Evolutionary conservation across 2,797 vertebrate genomes (phyloP).

Genomic region (Lepidocolaptes lacrymiger): DNA sequence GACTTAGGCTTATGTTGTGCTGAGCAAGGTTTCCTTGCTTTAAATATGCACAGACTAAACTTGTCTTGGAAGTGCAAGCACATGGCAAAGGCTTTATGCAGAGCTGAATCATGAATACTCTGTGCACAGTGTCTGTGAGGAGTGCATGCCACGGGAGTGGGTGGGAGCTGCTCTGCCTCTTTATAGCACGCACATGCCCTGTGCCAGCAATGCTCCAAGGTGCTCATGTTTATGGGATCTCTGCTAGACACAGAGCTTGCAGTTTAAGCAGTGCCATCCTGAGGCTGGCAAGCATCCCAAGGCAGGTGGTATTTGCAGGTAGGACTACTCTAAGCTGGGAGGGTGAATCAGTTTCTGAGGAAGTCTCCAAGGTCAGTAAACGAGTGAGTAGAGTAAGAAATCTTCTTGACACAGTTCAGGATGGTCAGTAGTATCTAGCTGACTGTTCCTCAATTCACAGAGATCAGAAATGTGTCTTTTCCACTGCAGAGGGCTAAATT

Average conservation of each 20-base stretch:
- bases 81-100: not conserved
- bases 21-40: not conserved
- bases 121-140: rapidly evolving
- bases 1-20: not conserved
- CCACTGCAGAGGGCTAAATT: not conserved
- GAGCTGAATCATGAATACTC: not conserved
- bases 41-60: not conserved
- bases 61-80: not conserved
- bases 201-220: not conserved
- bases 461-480: not conserved
- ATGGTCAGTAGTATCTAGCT: not conserved
- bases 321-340: not conserved
- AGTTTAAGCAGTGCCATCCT: not conserved
- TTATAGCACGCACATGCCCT: rapidly evolving
- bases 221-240: not conserved
- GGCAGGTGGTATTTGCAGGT: not conserved
- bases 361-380: not conserved
- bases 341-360: not conserved
- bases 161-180: not conserved
- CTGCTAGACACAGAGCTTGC: not conserved
- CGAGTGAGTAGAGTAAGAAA: not conserved
- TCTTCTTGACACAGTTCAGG: not conserved
- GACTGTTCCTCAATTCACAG: not conserved
- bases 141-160: rapidly evolving
- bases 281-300: not conserved